Percentiles rank a stretch among this genome's conserved stretches.
Evolutionary conservation across 2,888 invertebrate species (phyloP).

Genomic region (Drosophila bunnanda): DNA sequence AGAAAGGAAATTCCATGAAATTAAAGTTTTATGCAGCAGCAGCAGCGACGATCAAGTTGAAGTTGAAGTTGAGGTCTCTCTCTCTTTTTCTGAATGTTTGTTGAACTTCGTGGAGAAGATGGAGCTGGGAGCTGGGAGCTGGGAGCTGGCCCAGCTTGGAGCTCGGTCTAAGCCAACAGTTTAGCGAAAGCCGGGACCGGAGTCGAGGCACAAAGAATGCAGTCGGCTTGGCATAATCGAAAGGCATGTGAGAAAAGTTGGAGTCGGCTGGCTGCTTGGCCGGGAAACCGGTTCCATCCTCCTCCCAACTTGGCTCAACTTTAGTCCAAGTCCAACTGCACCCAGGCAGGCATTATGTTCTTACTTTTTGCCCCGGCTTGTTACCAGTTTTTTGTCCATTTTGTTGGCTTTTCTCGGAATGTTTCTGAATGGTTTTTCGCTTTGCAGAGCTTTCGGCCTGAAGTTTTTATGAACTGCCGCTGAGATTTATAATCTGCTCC

Average conservation of each 20-base stretch:
- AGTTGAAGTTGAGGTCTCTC: slow-evolving; percentile 43
- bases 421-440: slow-evolving; percentile 48
- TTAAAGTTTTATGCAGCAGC: slow-evolving; percentile 61
- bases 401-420: slow-evolving; percentile 44
- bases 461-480: slow-evolving; percentile 40
- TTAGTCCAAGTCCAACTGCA: slow-evolving; percentile 40
- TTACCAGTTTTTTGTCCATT: slow-evolving; percentile 67
- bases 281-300: slow-evolving; percentile 39
- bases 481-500: slow-evolving; percentile 39
- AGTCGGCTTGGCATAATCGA: slow-evolving; percentile 77
- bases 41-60: slow-evolving; percentile 37
- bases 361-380: slow-evolving; percentile 72
- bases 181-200: slow-evolving; percentile 48
- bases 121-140: slow-evolving; percentile 16
- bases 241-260: slow-evolving; percentile 76
- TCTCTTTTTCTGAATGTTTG: slow-evolving; percentile 28
- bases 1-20: slow-evolving; percentile 78
- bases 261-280: slow-evolving; percentile 23
- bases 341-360: slow-evolving; percentile 56
- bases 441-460: slow-evolving; percentile 22
- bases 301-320: slow-evolving; percentile 1
- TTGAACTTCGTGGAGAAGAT: slow-evolving; percentile 19
- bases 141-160: slow-evolving; percentile 3
- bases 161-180: slow-evolving; percentile 39
- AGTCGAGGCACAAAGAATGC: slow-evolving; percentile 70